Evolutionary conservation across 2,888 invertebrate species (phyloP), one percentile per base, ranked within the genome.

Genomic region (Agelastica alni): DNA sequence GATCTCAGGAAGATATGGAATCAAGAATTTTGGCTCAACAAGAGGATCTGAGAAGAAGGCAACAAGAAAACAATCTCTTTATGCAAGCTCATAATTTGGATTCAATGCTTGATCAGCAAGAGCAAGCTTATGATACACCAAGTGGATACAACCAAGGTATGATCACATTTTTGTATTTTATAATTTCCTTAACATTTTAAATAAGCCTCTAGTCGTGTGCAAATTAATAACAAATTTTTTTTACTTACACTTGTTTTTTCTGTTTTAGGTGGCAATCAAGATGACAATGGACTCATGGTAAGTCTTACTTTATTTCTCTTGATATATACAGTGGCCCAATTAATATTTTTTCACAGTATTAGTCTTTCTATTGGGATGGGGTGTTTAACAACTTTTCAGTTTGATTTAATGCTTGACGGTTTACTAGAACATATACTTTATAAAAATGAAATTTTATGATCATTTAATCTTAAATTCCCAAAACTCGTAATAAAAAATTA

Each of bases 11-110:
- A 73, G 89, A 91, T 73, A 86, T 93, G 80, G 82, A 88, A 62
- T 78, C 83, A 66, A 83, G 91, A 60, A 91, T 92, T 83, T 81
- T 86, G 55, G 83, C 85, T 45, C 91, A 91, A 77, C 91, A 93
- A 73, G 92, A 93, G 74, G 92, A 93, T 75, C 80, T 93, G 73
- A 85, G 91, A 45, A 84, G 92, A 62, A 81, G 93, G 12, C 92
- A 92, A 73, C 90, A 93, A 76, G 92, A 93, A 78, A 93, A 93
- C 77, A 90, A 85, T 63, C 79, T 93, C 57, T 92, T 93, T 66
- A 89, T 91, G 83, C 92, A 93, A 83, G 89, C 77, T 3, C 78
- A 78, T 63, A 78, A 78, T 61, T 65, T 79, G 57, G 77, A 77
- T 62, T 78, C 73, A 54, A 78, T 89, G 78, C 75, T 89, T 54